Base-by-base conservation (phyloP, 2,113 vertebrate species). In the Vulpes lagopus region DNA sequence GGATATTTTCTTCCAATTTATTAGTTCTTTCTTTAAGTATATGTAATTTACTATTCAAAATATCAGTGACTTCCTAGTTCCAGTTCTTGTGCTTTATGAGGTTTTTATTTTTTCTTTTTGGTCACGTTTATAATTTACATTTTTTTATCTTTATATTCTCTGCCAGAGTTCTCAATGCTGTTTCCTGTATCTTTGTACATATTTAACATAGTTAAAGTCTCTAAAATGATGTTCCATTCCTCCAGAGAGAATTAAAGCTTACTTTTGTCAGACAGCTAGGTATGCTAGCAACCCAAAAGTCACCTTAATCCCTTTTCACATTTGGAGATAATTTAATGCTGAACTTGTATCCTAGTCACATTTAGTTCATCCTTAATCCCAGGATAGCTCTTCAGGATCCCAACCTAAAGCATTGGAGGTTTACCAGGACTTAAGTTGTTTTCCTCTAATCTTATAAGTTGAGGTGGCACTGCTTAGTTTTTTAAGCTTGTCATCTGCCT, bases 251-350 rank as follows among this genome's bases (percentile, higher is more conserved):
- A 71, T 73, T 93, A 71, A 96, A 81, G 27, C 3, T 91, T 94
- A 22, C 53, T 81, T 92, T 89, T 85, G 20, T 10, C 30, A 83
- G 7, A 30, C 25, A 91, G 30, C 12, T 65, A 55, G 55, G 32
- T 5, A 3, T 51, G 4, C 53, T 74, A 25, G 8, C 43, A 88
- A 65, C 80, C 38, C 38, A 65, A 78, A 65, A 35, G 43, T 88
- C 49, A 73, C 79, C 11, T 84, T 91, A 67, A 74, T 65, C 49
- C 43, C 25, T 94, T 96, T 97, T 96, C 80, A 89, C 16, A 43
- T 80, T 89, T 90, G 73, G 80, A 92, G 30, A 53, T 86, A 83
- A 74, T 43, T 91, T 53, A 89, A 78, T 62, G 20, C 7, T 3
- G 5, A 59, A 43, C 27, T 96, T 89, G 55, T 96, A 78, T 88